These are phyloP conservation scores for Theretra japonica DNA, from an alignment of 2,888 invertebrate species.

Conservation along the genomic window DNA sequence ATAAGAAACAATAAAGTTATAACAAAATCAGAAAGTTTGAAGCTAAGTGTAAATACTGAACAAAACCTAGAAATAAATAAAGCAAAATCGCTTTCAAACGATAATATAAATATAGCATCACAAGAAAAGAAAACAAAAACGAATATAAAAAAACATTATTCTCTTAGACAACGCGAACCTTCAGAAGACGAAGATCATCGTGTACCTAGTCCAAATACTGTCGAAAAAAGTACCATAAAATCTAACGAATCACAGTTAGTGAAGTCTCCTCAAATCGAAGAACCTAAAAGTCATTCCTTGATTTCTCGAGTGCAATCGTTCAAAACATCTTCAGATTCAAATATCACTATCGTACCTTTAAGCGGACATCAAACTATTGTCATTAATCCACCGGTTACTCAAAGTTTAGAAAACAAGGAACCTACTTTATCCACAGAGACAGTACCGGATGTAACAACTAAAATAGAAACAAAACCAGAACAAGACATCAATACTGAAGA, in stretches of 20 bases:
- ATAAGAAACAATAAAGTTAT: conserved; percentile 79
- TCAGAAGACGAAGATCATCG: conserved; percentile 66
- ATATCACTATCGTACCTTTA: conserved; percentile 76
- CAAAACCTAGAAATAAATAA: conserved; percentile 66
- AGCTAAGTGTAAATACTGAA: conserved; percentile 57
- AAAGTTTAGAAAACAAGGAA: conserved; percentile 47
- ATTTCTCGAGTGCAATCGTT: conserved; percentile 78
- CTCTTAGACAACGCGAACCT: conserved; percentile 78
- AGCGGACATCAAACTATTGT: conserved; percentile 84
- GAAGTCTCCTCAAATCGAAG: conserved; percentile 53
- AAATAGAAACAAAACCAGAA: conserved; percentile 38
- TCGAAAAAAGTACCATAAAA: conserved; percentile 58
- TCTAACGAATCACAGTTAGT: conserved; percentile 41
- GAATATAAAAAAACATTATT: conserved; percentile 79
- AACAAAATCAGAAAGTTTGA: conserved; percentile 76
- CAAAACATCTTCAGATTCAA: conserved; percentile 78
- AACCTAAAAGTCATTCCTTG: conserved; percentile 65
- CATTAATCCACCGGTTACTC: conserved; percentile 74
- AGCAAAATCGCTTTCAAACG: conserved; percentile 72
- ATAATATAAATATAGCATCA: conserved; percentile 63
- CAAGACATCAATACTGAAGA: conserved; percentile 35
- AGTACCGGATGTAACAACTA: conserved; percentile 39
- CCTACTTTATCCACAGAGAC: conserved; percentile 32
- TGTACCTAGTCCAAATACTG: conserved; percentile 71
- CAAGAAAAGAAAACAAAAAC: conserved; percentile 60